Evolutionary conservation across 1,140 invertebrate genomes (phyloP).

Genomic region (Caenorhabditis tropicalis): DNA sequence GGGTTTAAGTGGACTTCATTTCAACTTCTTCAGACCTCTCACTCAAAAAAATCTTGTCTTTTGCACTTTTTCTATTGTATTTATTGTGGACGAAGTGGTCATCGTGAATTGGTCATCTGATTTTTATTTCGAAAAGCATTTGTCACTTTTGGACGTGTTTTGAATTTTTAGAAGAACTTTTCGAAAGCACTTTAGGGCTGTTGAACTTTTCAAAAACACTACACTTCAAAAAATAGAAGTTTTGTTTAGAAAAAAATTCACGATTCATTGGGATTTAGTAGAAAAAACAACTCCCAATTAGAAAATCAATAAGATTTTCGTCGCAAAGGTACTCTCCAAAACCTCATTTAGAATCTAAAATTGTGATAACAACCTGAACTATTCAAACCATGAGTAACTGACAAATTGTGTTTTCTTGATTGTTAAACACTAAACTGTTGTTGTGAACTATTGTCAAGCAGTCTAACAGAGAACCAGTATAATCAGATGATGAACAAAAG

Average conservation of each 20-base stretch:
- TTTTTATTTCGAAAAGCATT: background rate
- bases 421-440: no score
- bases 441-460: no score
- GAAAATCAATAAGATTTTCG: no score
- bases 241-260: no score
- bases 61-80: background rate
- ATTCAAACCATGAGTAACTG: background rate
- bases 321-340: no score
- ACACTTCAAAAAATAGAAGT: no score
- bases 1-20: constrained; percentile 34
- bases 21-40: background rate
- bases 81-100: constrained; percentile 23
- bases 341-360: no score
- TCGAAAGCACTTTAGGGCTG: background rate
- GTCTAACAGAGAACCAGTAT: background rate
- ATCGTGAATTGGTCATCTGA: background rate
- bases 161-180: background rate
- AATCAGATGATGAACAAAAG: background rate
- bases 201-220: background rate
- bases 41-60: background rate
- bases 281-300: no score
- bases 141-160: constrained; percentile 7
- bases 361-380: no score
- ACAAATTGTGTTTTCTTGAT: background rate
- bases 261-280: no score